Evolutionary conservation across 2,113 vertebrate species (phyloP), one percentile per base, ranked within the genome.

Genomic region (Vulpes ferrilata): DNA sequence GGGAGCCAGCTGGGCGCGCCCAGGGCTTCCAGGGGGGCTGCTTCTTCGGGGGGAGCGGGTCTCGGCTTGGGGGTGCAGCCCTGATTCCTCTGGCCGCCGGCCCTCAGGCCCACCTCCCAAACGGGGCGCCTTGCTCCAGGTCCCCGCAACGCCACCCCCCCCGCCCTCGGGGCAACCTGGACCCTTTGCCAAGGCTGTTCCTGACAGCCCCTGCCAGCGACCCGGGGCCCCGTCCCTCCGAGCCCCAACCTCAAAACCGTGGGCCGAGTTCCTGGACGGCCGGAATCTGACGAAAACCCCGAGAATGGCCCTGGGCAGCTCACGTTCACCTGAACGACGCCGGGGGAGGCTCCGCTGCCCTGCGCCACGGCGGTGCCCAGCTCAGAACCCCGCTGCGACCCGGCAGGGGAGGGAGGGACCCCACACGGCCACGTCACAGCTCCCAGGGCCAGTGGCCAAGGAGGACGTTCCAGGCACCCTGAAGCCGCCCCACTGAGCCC

Each of bases 41-140:
- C 88, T 93, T 97, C 87, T 90, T 87, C 90, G n/a, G 64, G 93
- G 60, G 23, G 74, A 71, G 5, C 22, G n/a, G n/a, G 27, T 7
- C 73, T 32, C 67, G 64, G 53, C 79, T 71, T 81, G 92, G 43
- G 69, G 94, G 57, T 51, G 79, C 67, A 32, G 90, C 9, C 86
- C 27, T 30, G 12, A 15, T 17, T 80, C 69, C 79, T 88, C 32
- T 67, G 38, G 85, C 35, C 22, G 25, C 48, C 4, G 35, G 35
- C 27, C 19, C 1, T 53, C 83, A 78, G 2, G 15, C 16, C 64
- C n/a, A 76, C 53, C 22, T 30, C 65, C 53, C 35, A 30, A 2
- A 3, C 5, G 38, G 3, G 20, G 73, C 3, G 1, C 55, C 80
- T 71, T 55, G 59, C 55, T n/a, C 51, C 13, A n/a, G n/a, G 32